These are phyloP conservation scores for Zeus faber DNA, from an alignment of 2,113 vertebrate genomes.

Conservation along the genomic window DNA sequence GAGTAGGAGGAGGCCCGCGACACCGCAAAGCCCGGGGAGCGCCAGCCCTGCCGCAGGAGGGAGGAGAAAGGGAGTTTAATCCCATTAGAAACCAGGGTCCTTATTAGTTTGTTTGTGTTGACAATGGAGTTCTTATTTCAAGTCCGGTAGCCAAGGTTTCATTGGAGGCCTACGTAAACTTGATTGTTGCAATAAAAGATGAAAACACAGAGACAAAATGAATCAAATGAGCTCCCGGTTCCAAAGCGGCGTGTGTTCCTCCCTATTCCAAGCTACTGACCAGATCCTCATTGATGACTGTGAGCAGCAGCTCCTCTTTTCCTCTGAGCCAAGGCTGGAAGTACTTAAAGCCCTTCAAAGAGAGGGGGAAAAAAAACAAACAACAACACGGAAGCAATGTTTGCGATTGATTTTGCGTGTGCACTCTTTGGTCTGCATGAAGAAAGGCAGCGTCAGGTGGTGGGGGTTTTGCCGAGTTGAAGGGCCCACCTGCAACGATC, in stretches of 20 bases:
- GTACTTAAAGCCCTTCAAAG: slow-evolving; percentile 76
- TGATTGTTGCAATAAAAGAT: too few relatives aligned
- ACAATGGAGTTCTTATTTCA: not conserved
- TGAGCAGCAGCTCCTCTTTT: slow-evolving; percentile 78
- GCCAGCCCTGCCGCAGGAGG: slow-evolving; percentile 59
- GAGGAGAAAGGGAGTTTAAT: not conserved
- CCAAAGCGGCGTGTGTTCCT: not conserved
- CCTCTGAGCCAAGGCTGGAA: slow-evolving; percentile 81
- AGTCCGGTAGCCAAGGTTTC: not conserved
- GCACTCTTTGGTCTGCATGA: too few relatives aligned
- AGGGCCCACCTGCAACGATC: slow-evolving; percentile 68
- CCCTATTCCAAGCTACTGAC: slow-evolving; percentile 44
- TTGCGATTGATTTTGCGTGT: too few relatives aligned
- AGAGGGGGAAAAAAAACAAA: not conserved
- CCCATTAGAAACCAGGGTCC: too few relatives aligned
- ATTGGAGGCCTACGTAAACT: not conserved
- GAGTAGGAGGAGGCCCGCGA: slow-evolving; percentile 64
- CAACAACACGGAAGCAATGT: too few relatives aligned
- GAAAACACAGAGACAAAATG: not conserved
- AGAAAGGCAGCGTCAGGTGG: too few relatives aligned
- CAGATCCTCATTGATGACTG: slow-evolving; percentile 77
- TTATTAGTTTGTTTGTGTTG: not conserved
- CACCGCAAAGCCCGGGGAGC: slow-evolving; percentile 67
- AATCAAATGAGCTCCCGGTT: not conserved
- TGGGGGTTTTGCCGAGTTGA: too few relatives aligned